A percentile compares a stretch with the other conserved stretches of the same genome.
phyloP scores from a whole-genome alignment of 1,140 invertebrate species.

The Anoplolepis gracilipes region DNA sequence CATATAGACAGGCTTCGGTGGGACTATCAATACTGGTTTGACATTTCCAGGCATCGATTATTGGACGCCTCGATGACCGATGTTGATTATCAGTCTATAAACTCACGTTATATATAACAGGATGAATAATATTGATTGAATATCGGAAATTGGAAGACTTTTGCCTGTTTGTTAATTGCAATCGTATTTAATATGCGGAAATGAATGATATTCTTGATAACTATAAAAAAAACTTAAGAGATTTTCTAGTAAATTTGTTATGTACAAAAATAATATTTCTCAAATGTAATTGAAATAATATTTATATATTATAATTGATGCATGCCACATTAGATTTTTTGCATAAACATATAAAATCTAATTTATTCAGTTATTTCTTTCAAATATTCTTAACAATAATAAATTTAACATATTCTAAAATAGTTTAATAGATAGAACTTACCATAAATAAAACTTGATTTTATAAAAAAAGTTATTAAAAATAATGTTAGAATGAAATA shows the following conservation, averaged over 20 bases:
- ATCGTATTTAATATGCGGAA: neutral
- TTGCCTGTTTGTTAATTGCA: neutral
- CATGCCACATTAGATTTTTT: no score
- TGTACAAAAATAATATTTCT: neutral
- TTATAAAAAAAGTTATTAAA: neutral
- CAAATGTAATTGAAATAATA: no score
- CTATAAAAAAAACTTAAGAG: neutral
- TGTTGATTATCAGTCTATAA: conserved; percentile 62
- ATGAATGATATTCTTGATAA: neutral
- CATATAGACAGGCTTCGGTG: conserved; percentile 18
- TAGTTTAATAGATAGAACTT: neutral
- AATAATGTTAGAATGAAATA: neutral
- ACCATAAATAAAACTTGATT: no score
- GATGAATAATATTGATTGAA: conserved; percentile 32
- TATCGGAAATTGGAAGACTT: neutral
- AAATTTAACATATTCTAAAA: no score
- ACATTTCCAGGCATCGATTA: conserved; percentile 59
- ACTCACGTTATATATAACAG: conserved; percentile 1
- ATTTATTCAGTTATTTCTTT: neutral
- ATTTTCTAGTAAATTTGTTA: neutral
- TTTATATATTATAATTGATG: no score
- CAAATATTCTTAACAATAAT: neutral
- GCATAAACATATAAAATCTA: neutral
- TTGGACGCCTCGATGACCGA: conserved; percentile 52
- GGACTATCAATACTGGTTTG: conserved; percentile 57